Evolutionary conservation across 2,797 vertebrate species (phyloP).

Genomic region (Xiphophorus birchmanni): DNA sequence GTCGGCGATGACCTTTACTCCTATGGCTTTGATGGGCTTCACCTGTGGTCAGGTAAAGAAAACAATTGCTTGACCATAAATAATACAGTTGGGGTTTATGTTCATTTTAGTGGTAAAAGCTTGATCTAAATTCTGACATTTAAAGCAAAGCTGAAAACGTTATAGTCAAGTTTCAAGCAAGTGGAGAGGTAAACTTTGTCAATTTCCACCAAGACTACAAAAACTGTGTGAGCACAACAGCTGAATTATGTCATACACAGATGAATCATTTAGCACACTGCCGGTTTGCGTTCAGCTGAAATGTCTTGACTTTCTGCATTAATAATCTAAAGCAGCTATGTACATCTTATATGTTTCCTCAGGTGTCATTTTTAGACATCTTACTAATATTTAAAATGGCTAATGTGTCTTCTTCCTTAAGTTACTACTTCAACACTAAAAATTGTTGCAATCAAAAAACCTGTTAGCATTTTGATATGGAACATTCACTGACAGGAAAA

Average conservation of each 20-base stretch:
- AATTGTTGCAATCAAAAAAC: background rate
- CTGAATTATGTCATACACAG: background rate
- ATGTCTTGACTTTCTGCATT: background rate
- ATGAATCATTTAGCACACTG: background rate
- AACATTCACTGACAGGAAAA: background rate
- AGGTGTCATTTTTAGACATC: background rate
- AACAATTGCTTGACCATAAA: background rate
- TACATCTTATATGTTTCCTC: background rate
- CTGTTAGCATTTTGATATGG: background rate
- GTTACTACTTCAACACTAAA: background rate
- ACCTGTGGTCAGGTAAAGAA: constrained; percentile 90
- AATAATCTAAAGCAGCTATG: background rate
- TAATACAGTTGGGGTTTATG: background rate
- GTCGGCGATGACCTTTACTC: constrained; percentile 94
- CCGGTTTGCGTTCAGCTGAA: background rate
- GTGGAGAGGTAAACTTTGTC: background rate
- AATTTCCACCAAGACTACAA: background rate
- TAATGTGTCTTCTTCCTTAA: background rate
- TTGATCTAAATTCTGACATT: background rate
- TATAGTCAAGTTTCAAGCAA: background rate
- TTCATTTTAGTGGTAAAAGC: background rate
- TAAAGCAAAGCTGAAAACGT: background rate
- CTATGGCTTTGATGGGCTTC: constrained; percentile 90
- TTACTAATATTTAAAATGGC: background rate
- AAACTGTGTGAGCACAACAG: background rate